These are phyloP conservation scores for Myiothlypis chrysogaster DNA, from an alignment of 2,797 vertebrate species.

Conservation along the genomic window DNA sequence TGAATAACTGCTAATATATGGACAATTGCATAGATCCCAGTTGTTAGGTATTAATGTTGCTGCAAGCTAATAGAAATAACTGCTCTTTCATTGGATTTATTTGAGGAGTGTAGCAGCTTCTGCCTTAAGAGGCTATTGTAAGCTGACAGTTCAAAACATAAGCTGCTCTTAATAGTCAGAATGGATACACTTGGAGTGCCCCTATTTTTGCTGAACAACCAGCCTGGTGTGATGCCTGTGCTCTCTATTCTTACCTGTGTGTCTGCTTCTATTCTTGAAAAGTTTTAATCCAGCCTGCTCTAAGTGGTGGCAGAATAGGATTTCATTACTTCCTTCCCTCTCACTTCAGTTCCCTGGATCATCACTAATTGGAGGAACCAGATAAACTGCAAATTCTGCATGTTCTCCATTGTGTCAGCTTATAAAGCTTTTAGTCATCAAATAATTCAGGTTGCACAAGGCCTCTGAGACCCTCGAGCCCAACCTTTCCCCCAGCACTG, in stretches of 20 bases:
- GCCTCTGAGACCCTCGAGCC: background rate
- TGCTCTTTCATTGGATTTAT: constrained; percentile 49
- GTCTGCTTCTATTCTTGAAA: background rate
- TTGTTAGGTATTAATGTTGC: constrained; percentile 12
- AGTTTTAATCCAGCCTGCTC: constrained; percentile 7
- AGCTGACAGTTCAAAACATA: constrained; percentile 54
- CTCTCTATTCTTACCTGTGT: constrained; percentile 2
- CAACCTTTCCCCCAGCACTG: background rate
- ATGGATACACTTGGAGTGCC: constrained; percentile 8
- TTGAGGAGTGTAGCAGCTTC: constrained; percentile 33
- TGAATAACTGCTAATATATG: background rate
- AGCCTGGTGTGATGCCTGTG: background rate
- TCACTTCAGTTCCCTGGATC: background rate
- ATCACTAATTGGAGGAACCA: background rate
- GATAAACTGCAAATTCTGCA: background rate
- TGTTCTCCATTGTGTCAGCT: background rate
- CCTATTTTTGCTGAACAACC: background rate
- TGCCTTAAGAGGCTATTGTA: constrained; percentile 42
- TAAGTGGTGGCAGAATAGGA: background rate
- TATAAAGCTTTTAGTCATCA: background rate
- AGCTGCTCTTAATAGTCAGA: constrained; percentile 40
- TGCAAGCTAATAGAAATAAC: constrained; percentile 6
- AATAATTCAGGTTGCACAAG: background rate
- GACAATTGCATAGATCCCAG: background rate
- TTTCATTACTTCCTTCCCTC: background rate